phyloP scores from a whole-genome alignment of 2,797 vertebrate genomes.

The Siniperca undulata region DNA sequence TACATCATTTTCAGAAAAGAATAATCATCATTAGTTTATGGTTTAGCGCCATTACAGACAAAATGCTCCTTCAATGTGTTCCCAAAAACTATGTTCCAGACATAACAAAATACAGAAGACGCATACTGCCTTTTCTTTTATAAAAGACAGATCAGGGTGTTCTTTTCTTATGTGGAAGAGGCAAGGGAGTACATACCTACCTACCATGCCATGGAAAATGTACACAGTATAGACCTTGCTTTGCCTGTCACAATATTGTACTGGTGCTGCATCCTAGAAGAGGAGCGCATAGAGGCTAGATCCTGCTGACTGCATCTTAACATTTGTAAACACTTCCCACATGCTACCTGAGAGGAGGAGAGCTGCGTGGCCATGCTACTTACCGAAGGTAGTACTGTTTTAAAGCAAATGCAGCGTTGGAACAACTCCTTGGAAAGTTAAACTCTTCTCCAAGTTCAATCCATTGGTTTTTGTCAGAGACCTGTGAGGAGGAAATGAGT shows the following conservation, averaged over 20 bases:
- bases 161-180: neutral
- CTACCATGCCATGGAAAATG: neutral
- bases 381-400: conserved; percentile 99
- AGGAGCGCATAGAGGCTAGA: conserved; percentile 34
- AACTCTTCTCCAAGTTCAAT: conserved; percentile 97
- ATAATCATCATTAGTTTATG: neutral
- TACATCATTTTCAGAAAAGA: conserved; percentile 24
- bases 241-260: conserved; percentile 13
- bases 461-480: conserved; percentile 99
- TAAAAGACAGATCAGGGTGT: neutral
- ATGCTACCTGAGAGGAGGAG: conserved; percentile 78
- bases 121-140: neutral
- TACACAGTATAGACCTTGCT: conserved; percentile 7
- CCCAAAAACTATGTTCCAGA: conserved; percentile 11
- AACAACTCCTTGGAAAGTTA: conserved; percentile 98
- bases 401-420: conserved; percentile 99
- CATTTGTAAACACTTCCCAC: conserved; percentile 87
- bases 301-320: conserved; percentile 66
- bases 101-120: neutral
- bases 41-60: neutral
- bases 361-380: conserved; percentile 81
- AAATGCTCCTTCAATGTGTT: conserved; percentile 3
- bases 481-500: conserved; percentile 84
- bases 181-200: neutral
- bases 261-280: conserved; percentile 27